Evolutionary conservation across 2,888 invertebrate species (phyloP).

Genomic region (Stenchaetothrips biformis): DNA sequence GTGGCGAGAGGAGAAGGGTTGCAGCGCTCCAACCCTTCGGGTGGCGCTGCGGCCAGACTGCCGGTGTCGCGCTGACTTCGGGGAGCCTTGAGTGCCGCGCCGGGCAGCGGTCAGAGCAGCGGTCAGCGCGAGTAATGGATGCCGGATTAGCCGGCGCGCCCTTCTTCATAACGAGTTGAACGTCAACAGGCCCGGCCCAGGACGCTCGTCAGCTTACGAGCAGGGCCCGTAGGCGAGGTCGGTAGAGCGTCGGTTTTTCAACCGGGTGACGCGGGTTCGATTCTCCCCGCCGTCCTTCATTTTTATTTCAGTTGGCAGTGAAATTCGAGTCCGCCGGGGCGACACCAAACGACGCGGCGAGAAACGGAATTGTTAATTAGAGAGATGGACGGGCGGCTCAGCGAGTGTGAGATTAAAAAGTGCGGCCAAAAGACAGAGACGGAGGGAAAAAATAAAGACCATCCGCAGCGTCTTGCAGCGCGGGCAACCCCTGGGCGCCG

Average conservation of each 20-base stretch:
- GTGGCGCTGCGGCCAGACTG: not conserved
- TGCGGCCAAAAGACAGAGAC: not conserved
- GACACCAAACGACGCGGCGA: not conserved
- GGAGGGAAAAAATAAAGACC: not conserved
- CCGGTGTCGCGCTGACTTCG: not conserved
- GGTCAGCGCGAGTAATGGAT: not conserved
- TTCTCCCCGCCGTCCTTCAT: no score
- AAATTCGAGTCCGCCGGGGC: no score
- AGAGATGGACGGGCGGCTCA: not conserved
- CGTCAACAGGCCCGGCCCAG: not conserved
- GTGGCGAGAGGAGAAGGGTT: not conserved
- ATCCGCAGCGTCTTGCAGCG: not conserved
- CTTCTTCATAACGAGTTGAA: no score
- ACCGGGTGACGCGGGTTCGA: not conserved
- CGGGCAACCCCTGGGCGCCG: not conserved
- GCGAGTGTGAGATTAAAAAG: conserved; percentile 8
- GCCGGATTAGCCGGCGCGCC: not conserved
- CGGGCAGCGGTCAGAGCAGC: not conserved
- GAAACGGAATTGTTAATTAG: conserved; percentile 4
- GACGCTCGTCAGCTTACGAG: no score
- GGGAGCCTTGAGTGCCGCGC: not conserved
- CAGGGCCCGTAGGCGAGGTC: not conserved
- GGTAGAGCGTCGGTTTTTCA: not conserved
- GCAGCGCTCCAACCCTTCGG: not conserved
- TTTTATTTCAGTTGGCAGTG: no score